Conservation (phyloP, 2,113 vertebrate genomes). For the Macquaria ambigua region DNA sequence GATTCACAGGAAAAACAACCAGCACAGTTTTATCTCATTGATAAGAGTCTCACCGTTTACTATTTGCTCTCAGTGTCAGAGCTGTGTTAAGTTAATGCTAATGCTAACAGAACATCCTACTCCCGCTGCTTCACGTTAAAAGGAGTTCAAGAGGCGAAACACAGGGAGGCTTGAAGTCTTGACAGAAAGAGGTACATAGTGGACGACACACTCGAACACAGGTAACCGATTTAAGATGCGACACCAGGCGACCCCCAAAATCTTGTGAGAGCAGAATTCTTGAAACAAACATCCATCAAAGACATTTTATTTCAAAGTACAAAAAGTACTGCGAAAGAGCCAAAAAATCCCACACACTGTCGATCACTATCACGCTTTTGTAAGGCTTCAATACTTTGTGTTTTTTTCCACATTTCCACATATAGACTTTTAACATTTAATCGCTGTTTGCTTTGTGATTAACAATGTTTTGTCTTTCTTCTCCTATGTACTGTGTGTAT, state of each 20-base stretch:
- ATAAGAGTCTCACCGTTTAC: neutral
- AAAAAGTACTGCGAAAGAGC: neutral
- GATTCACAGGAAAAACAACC: too few relatives aligned
- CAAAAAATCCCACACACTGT: neutral
- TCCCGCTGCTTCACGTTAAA: neutral
- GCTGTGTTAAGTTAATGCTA: neutral
- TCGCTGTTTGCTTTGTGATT: neutral
- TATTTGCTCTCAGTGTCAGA: too few relatives aligned
- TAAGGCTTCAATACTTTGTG: too few relatives aligned
- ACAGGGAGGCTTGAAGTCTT: neutral
- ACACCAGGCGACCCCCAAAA: neutral
- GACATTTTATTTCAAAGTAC: neutral
- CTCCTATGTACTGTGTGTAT: neutral
- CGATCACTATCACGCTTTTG: too few relatives aligned
- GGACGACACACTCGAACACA: too few relatives aligned
- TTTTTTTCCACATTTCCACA: neutral
- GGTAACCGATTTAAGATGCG: neutral
- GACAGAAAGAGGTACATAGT: neutral
- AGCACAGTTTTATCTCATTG: too few relatives aligned
- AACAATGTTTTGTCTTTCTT: neutral
- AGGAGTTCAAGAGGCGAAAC: neutral
- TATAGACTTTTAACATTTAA: neutral
- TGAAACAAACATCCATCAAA: neutral
- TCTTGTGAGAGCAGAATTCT: neutral
- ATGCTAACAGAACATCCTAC: neutral